phyloP scores from a whole-genome alignment of 64 coral and sea anemone genomes.

The Anthopleura sola region DNA sequence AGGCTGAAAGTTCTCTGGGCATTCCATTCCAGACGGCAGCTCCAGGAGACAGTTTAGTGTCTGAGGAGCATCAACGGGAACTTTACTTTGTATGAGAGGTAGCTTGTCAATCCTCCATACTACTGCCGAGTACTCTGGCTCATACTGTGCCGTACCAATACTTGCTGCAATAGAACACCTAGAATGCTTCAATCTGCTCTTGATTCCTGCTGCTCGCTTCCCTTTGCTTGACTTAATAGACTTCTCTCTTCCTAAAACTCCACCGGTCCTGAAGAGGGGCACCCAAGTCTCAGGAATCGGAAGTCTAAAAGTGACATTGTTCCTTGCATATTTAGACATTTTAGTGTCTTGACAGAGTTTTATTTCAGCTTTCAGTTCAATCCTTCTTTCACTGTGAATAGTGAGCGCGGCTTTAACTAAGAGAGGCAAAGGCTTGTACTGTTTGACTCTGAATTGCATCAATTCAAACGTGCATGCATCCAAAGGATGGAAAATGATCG shows the following conservation, averaged over 20 bases:
- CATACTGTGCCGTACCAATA: conserved; percentile 87
- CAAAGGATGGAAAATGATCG: conserved; percentile 87
- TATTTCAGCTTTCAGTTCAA: conserved; percentile 91
- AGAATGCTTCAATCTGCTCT: conserved; percentile 79
- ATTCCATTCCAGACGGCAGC: conserved; percentile 68
- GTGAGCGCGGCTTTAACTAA: conserved; percentile 64
- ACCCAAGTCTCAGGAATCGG: conserved; percentile 94
- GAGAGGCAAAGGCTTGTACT: conserved; percentile 81
- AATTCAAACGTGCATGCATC: conserved; percentile 99
- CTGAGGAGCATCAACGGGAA: conserved; percentile 87
- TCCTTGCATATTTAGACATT: conserved; percentile 89
- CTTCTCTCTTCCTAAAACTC: conserved; percentile 77
- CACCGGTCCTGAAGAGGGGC: conserved; percentile 75
- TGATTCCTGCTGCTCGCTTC: conserved; percentile 67
- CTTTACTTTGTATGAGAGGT: conserved; percentile 88
- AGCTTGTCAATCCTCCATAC: conserved; percentile 94
- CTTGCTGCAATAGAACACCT: conserved; percentile 80
- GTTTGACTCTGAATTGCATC: conserved; percentile 84
- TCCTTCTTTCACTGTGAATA: conserved; percentile 74
- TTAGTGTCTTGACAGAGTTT: conserved; percentile 92
- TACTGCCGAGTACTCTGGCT: conserved; percentile 80
- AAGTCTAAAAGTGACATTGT: conserved; percentile 88
- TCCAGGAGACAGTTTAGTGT: conserved; percentile 67
- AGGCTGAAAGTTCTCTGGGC: conserved; percentile 80
- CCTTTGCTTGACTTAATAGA: conserved; percentile 92